Evolutionary conservation across 2,113 vertebrate species (phyloP).

Genomic region (Collichthys lucidus): DNA sequence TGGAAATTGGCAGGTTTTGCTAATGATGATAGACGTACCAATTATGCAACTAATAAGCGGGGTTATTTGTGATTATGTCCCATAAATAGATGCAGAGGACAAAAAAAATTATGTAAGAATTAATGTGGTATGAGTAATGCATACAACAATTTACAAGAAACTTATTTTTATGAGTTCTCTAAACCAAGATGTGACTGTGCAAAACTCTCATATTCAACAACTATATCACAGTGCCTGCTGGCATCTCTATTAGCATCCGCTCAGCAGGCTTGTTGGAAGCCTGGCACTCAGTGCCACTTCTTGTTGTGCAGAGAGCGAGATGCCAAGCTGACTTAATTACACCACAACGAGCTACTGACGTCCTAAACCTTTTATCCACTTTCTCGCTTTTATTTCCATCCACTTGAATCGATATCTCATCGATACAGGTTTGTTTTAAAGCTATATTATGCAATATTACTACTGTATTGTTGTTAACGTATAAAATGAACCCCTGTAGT

Average conservation of each 20-base stretch:
- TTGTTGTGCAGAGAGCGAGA: conserved; percentile 41
- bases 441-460: not conserved
- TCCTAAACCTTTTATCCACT: conserved; percentile 49
- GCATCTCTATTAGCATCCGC: conserved; percentile 48
- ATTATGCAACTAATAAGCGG: conserved; percentile 10
- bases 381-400: conserved; percentile 56
- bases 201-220: conserved; percentile 52
- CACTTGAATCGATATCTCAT: conserved; percentile 33
- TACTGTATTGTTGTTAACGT: conserved; percentile 8
- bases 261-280: conserved; percentile 61
- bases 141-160: conserved; percentile 27
- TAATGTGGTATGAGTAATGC: conserved; percentile 16
- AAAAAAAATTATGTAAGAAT: conserved; percentile 21
- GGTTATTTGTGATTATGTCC: conserved; percentile 5
- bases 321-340: conserved; percentile 73
- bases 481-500: not conserved
- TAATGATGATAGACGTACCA: conserved; percentile 10
- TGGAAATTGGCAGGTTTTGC: not conserved
- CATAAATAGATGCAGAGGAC: conserved; percentile 11
- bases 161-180: conserved; percentile 36
- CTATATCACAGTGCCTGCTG: conserved; percentile 47
- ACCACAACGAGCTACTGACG: conserved; percentile 63
- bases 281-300: conserved; percentile 63
- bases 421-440: conserved; percentile 12
- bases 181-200: conserved; percentile 38